Evolutionary conservation across 2,797 vertebrate species (phyloP), one percentile per base, ranked within the genome.

Genomic region (Carapus acus): DNA sequence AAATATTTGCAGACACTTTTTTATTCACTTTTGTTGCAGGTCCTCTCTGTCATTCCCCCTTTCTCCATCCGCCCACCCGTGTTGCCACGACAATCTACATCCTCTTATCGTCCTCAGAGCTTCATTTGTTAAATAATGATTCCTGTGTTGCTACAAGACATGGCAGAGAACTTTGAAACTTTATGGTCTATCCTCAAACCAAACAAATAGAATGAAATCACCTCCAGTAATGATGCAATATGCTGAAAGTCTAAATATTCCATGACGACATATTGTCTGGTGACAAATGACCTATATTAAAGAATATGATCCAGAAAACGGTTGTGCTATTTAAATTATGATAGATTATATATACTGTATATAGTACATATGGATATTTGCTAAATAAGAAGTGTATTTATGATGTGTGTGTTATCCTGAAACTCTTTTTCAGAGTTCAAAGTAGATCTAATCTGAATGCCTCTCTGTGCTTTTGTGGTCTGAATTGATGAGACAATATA

Each of bases 61-160:
- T 54, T 49, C 33, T 67, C 57, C 29, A 50, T 24, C 37, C 69
- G 39, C 69, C 71, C 69, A 67, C 66, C 64, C 60, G 29, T 64
- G 77, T 82, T 84, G 86, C 83, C 87, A 87, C 84, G 88, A 89
- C 87, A 88, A 88, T 88, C 86, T 80, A 49, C 68, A 62, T 69
- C 61, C n/a, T n/a, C n/a, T n/a, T n/a, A 72, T 63, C 65, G 54
- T 47, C 59, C 43, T 52, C 67, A 41, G 57, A 63, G 58, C 52
- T 48, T 69, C 64, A 69, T 47, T 8, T 37, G 49, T 61, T 51
- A 73, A 60, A 21, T 68, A 54, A 44, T 61, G 66, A 75, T 67
- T 65, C 71, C 71, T 1, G 39, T 20, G 27, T 53, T 62, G 61
- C 31, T 33, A 9, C 1, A 6, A 50, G 61, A 6, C 17, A 58